These are phyloP conservation scores for Clunio marinus DNA, from an alignment of 2,888 invertebrate species.

Conservation along the genomic window DNA sequence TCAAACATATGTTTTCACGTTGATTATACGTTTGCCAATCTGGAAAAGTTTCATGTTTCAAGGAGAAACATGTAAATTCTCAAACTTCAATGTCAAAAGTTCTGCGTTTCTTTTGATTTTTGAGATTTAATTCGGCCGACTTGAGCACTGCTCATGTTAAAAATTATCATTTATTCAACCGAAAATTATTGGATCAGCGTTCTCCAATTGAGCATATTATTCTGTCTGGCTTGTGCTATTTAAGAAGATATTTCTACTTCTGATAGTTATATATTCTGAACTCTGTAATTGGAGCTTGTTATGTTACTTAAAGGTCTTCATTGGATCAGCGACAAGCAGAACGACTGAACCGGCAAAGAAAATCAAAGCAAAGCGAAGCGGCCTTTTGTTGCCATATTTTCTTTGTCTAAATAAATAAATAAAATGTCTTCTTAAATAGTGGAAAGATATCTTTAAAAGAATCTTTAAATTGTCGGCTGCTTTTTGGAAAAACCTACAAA, in stretches of 20 bases:
- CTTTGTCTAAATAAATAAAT: background rate
- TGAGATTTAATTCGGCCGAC: background rate
- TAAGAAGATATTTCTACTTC: background rate
- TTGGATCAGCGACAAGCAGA: slow-evolving; percentile 5
- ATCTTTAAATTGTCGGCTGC: too few species aligned
- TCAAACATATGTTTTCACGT: slow-evolving; percentile 7
- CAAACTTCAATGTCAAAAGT: slow-evolving; percentile 11
- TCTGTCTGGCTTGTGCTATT: slow-evolving; percentile 17
- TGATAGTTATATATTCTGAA: background rate
- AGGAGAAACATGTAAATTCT: too few species aligned
- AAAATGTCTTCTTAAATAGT: too few species aligned
- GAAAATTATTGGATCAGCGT: background rate
- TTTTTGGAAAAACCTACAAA: too few species aligned
- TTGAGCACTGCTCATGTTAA: too few species aligned
- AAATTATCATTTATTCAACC: slow-evolving; percentile 18
- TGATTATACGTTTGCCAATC: slow-evolving; percentile 6
- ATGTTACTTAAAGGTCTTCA: slow-evolving; percentile 32
- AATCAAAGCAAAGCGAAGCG: background rate
- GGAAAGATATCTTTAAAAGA: too few species aligned
- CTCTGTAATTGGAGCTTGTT: slow-evolving; percentile 37
- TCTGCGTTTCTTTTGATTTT: background rate
- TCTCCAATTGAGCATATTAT: background rate
- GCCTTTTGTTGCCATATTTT: background rate
- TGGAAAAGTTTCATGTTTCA: background rate
- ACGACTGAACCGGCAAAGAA: background rate